Conservation (phyloP, 2,797 vertebrate genomes). For the Pseudomugil gertrudae region DNA sequence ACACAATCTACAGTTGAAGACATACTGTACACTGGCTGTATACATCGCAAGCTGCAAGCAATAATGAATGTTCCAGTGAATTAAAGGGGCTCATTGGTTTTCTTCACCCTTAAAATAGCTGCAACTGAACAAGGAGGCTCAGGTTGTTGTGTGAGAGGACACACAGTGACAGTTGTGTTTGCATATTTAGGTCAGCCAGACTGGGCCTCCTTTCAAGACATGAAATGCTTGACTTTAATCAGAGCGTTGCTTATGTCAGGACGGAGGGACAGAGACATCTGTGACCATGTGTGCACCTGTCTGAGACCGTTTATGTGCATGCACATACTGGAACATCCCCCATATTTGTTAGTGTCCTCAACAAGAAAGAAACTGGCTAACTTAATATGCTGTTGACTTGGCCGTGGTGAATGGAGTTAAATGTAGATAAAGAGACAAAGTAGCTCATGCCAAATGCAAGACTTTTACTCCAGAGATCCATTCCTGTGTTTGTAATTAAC, state of each 20-base stretch:
- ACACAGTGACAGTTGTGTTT: constrained; percentile 53
- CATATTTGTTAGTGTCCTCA: constrained; percentile 1
- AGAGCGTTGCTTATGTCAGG: constrained; percentile 25
- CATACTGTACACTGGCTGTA: background rate
- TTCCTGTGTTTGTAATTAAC: background rate
- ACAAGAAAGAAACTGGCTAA: constrained; percentile 19
- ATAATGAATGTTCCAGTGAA: constrained; percentile 5
- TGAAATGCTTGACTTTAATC: constrained; percentile 44
- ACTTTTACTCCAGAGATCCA: background rate
- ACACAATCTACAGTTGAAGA: background rate
- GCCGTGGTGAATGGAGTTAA: constrained; percentile 1
- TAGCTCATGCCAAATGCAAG: background rate
- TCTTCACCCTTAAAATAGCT: constrained; percentile 50
- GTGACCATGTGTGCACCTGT: constrained; percentile 9
- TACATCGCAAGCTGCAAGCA: background rate
- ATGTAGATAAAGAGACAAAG: background rate
- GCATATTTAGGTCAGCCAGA: constrained; percentile 56
- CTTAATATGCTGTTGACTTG: constrained; percentile 2
- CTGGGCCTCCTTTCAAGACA: constrained; percentile 25
- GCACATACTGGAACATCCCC: constrained; percentile 17
- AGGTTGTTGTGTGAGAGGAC: constrained; percentile 48
- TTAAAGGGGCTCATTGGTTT: constrained; percentile 31
- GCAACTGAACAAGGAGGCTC: constrained; percentile 35
- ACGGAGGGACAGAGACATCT: constrained; percentile 42
- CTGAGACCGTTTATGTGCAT: constrained; percentile 4